Evolutionary conservation across 1,140 invertebrate genomes (phyloP).

Genomic region (Probaryconus sp.): DNA sequence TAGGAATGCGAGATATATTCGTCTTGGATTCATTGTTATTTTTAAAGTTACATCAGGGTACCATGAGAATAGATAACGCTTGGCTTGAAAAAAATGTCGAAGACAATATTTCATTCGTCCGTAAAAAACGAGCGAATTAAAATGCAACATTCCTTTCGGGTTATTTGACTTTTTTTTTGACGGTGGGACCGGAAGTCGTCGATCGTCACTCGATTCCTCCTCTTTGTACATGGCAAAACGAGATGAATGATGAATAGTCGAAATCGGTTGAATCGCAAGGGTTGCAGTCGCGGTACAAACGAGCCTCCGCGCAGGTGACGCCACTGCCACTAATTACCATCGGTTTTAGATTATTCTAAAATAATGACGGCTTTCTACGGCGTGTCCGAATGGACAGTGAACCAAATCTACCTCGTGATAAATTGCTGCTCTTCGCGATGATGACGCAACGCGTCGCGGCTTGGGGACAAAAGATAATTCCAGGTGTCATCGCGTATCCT

Average conservation of each 20-base stretch:
- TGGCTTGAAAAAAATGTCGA: conserved; percentile 39
- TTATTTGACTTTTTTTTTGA: conserved; percentile 27
- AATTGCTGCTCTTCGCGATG: conserved; percentile 56
- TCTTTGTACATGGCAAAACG: conserved; percentile 48
- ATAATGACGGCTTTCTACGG: conserved; percentile 74
- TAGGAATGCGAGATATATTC: no score
- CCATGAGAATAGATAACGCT: conserved; percentile 46
- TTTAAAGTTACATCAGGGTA: no score
- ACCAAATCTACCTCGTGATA: conserved; percentile 64
- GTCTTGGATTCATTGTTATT: no score
- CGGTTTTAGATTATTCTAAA: conserved; percentile 79
- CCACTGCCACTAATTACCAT: conserved; percentile 78
- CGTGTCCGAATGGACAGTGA: conserved; percentile 43
- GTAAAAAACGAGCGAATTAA: conserved; percentile 41
- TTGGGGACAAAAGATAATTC: conserved; percentile 49
- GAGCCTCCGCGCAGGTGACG: conserved; percentile 74
- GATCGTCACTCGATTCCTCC: conserved; percentile 46
- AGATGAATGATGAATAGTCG: conserved; percentile 71
- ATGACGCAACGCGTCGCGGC: conserved; percentile 62
- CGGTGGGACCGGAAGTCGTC: conserved; percentile 55
- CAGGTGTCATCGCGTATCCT: conserved; percentile 68
- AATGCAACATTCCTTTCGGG: conserved; percentile 51
- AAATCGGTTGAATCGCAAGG: conserved; percentile 61
- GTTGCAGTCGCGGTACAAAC: conserved; percentile 58
- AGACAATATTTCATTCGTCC: conserved; percentile 44